These are phyloP conservation scores for Hydriomena furcata DNA, from an alignment of 2,888 invertebrate species.

Conservation along the genomic window DNA sequence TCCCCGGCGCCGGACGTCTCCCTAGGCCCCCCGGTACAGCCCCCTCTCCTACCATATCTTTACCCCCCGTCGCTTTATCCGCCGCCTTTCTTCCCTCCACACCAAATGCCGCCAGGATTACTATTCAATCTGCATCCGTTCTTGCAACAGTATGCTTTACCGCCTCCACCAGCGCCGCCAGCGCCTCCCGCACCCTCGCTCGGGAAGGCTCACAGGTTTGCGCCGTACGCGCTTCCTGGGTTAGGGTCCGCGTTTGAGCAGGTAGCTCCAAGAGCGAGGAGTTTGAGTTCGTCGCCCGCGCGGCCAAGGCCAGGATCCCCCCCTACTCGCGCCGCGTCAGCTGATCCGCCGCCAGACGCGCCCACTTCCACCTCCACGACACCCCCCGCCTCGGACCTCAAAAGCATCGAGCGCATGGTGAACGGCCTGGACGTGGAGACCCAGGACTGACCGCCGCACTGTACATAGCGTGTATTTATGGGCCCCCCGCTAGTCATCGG, in stretches of 20 bases:
- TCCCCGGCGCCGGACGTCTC: slow-evolving; percentile 96
- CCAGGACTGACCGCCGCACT: slow-evolving; percentile 76
- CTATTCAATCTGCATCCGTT: slow-evolving; percentile 95
- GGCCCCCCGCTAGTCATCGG: slow-evolving; percentile 48
- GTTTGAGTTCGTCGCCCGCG: slow-evolving; percentile 85
- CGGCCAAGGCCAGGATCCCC: slow-evolving; percentile 66
- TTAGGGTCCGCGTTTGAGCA: slow-evolving; percentile 94
- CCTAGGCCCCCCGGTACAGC: slow-evolving; percentile 96
- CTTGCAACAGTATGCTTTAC: slow-evolving; percentile 93
- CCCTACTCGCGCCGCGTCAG: slow-evolving; percentile 77
- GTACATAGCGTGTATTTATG: slow-evolving; percentile 81
- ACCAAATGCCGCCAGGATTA: slow-evolving; percentile 91
- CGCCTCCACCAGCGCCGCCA: slow-evolving; percentile 85
- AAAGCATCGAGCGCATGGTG: slow-evolving; percentile 98
- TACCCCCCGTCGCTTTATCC: slow-evolving; percentile 95
- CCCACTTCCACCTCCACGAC: slow-evolving; percentile 80
- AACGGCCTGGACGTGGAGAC: slow-evolving; percentile 96
- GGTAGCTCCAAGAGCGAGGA: slow-evolving; percentile 90
- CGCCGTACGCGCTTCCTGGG: slow-evolving; percentile 93
- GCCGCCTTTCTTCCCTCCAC: slow-evolving; percentile 88
- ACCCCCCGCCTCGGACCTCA: slow-evolving; percentile 91
- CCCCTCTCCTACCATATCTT: slow-evolving; percentile 96
- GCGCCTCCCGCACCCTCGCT: slow-evolving; percentile 86
- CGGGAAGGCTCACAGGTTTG: slow-evolving; percentile 89
- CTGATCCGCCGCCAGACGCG: slow-evolving; percentile 81